Percentiles rank a stretch among this genome's conserved stretches.
These are phyloP conservation scores for Catamblyrhynchus diadema DNA, from an alignment of 2,797 vertebrate genomes.

Conservation along the genomic window DNA sequence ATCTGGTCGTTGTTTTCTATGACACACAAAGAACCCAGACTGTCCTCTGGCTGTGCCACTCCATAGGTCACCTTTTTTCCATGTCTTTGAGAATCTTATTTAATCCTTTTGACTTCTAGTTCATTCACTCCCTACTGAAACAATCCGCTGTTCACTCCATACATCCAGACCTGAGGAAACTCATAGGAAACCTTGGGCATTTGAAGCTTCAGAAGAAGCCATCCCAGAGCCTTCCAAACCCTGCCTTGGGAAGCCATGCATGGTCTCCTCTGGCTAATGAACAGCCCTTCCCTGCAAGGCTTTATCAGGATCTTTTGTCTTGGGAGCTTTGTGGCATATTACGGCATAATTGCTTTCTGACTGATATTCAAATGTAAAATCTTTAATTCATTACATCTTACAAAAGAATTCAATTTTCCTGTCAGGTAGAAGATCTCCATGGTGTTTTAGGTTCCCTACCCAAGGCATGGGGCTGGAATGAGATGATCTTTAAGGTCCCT, in stretches of 20 bases:
- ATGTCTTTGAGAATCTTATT: not conserved
- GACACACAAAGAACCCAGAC: not conserved
- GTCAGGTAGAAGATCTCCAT: not conserved
- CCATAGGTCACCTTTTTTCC: not conserved
- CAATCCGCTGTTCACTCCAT: not conserved
- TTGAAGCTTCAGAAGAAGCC: not conserved
- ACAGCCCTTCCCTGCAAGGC: not conserved
- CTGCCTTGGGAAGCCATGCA: rapidly evolving
- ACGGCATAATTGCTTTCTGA: not conserved
- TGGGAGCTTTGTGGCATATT: not conserved
- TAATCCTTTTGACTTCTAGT: not conserved
- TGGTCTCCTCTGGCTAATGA: too few relatives aligned
- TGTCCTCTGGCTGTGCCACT: not conserved
- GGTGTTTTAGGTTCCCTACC: not conserved
- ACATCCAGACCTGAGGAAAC: not conserved
- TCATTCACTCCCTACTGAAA: not conserved
- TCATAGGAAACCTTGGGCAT: rapidly evolving
- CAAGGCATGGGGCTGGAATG: not conserved
- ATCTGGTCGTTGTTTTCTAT: not conserved
- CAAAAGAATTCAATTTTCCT: not conserved
- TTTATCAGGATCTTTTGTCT: not conserved
- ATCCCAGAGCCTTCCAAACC: not conserved
- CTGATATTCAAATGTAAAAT: constrained; percentile 39
- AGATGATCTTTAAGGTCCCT: not conserved
- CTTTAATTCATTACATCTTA: not conserved